Percentiles rank a stretch among this genome's conserved stretches.
Conservation (phyloP, 2,888 invertebrate genomes). For the Plebejus anna region DNA sequence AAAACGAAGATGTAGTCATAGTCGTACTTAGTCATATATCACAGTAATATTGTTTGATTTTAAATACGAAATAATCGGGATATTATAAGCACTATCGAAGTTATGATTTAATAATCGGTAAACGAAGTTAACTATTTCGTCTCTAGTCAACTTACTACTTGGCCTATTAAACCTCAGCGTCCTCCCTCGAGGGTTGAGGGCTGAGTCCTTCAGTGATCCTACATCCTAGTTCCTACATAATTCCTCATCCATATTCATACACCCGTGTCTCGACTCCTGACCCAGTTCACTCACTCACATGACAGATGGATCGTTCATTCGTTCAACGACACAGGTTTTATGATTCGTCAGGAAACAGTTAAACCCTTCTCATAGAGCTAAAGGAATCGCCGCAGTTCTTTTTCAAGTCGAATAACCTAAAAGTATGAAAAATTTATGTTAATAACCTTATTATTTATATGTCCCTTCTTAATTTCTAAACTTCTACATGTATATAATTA, state of each 20-base stretch:
- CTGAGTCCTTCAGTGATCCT: background rate
- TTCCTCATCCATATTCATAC: conserved; percentile 4
- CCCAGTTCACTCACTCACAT: background rate
- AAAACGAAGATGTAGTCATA: no score
- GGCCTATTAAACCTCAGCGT: background rate
- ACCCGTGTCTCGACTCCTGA: background rate
- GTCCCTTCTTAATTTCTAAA: no score
- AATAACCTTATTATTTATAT: no score
- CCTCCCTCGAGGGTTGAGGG: background rate
- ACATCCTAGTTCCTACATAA: background rate
- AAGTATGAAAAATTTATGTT: no score
- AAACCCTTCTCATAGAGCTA: no score
- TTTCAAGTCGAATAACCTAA: no score
- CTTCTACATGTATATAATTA: no score
- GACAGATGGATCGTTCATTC: background rate
- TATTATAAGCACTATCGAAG: background rate
- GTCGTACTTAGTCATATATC: no score
- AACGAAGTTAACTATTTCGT: background rate
- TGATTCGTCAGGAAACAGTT: no score
- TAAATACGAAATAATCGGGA: no score
- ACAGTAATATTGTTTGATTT: no score
- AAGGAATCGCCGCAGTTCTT: no score
- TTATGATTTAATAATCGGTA: background rate
- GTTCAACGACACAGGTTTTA: background rate
- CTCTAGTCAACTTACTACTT: background rate